Percentiles rank a stretch among this genome's conserved stretches.
These are phyloP conservation scores for Chymomyza procnemis DNA, from an alignment of 2,888 invertebrate species.

Conservation along the genomic window DNA sequence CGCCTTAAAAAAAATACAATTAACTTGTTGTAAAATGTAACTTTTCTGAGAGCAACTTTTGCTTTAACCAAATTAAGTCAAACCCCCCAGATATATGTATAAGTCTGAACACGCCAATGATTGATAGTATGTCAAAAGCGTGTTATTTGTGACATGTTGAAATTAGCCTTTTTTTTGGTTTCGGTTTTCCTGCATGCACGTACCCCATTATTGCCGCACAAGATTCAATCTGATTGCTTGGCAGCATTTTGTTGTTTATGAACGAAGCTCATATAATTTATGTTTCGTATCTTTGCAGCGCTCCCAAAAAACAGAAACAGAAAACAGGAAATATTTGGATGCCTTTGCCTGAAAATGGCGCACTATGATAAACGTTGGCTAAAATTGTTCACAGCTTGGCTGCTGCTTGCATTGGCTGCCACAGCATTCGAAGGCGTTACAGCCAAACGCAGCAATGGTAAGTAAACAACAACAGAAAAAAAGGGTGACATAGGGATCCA, in stretches of 20 bases:
- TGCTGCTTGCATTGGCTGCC: constrained; percentile 25
- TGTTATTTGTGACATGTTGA: not conserved
- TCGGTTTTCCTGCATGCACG: not conserved
- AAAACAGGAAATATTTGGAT: constrained; percentile 35
- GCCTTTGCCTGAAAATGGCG: constrained; percentile 63
- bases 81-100: no score
- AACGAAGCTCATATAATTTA: not conserved
- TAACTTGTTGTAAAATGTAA: no score
- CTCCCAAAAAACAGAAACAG: constrained; percentile 53
- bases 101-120: not conserved
- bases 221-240: not conserved
- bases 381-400: constrained; percentile 59
- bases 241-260: constrained; percentile 13
- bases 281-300: constrained; percentile 53
- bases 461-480: constrained; percentile 51
- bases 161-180: not conserved
- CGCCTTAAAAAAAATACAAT: no score
- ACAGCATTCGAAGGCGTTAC: constrained; percentile 45
- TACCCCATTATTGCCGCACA: not conserved
- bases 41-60: no score
- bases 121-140: not conserved
- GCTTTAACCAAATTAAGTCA: no score
- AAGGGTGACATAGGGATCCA: constrained; percentile 6
- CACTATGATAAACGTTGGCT: constrained; percentile 74
- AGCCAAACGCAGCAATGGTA: constrained; percentile 63